phyloP scores from a whole-genome alignment of 2,113 vertebrate species.

The Entosphenus tridentatus region DNA sequence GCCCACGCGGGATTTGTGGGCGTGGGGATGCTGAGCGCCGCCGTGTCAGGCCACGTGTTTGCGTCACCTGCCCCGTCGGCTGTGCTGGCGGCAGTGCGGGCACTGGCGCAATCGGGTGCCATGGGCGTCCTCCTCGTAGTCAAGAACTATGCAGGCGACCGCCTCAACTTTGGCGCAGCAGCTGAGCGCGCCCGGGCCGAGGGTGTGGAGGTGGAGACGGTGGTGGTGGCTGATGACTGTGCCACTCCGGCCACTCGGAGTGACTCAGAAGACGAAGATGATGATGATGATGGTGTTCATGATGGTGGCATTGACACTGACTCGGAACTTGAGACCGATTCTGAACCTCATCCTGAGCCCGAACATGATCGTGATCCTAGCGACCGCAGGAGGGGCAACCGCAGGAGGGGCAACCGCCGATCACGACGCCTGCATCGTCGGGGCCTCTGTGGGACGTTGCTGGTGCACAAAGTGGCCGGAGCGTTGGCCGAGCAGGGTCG shows the following conservation, averaged over 20 bases:
- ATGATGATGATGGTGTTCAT: too few species aligned
- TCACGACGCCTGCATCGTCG: conserved; percentile 37
- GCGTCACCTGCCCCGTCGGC: conserved; percentile 62
- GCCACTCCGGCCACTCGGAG: conserved; percentile 22
- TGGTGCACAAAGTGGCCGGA: conserved; percentile 79
- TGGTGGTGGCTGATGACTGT: conserved; percentile 59
- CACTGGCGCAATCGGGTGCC: conserved; percentile 20
- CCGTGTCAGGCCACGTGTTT: conserved; percentile 58
- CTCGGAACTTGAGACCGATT: too few species aligned
- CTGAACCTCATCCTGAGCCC: too few species aligned
- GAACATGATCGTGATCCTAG: too few species aligned
- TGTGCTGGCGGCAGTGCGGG: conserved; percentile 52
- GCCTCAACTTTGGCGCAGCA: conserved; percentile 72
- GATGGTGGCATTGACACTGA: too few species aligned
- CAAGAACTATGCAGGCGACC: conserved; percentile 89
- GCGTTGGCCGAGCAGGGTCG: conserved; percentile 50
- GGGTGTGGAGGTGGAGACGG: conserved; percentile 37
- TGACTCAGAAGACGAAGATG: too few species aligned
- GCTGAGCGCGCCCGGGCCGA: conserved; percentile 44
- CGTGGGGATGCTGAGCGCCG: conserved; percentile 63
- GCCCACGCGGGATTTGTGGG: conserved; percentile 79
- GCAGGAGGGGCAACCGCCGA: too few species aligned
- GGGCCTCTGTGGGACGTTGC: conserved; percentile 58
- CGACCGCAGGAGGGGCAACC: too few species aligned
- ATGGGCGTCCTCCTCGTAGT: conserved; percentile 58